Base-by-base conservation (phyloP, 2,888 invertebrate genomes). In the Cacoxenus indagator region DNA sequence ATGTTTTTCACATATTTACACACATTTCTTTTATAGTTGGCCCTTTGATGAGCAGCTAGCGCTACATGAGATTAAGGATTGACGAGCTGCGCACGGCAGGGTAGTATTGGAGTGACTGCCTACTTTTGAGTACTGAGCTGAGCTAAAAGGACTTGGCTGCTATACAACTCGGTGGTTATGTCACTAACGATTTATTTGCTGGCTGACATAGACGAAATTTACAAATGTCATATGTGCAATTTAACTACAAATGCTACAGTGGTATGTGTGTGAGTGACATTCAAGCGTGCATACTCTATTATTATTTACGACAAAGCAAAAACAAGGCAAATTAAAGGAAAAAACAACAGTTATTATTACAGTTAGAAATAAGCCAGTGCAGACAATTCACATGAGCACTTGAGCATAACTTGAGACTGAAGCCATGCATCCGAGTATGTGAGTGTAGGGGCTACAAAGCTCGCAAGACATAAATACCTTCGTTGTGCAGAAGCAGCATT, bases 401-500 rank as follows among this genome's bases (percentile, higher is more conserved):
- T 57, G 62, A 46, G 17, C n/a, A n/a, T n/a, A n/a, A 37, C 37
- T 37, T 8, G 37, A 37, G 37, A 37, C 37, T 37, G 14, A 37
- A 37, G 37, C 37, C 37, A 37, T 37, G 37, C 37, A 37, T 11
- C 37, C 14, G 37, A 37, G 37, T 37, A 8, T 37, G n/a, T n/a
- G 37, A 14, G 8, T 37, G 1, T 37, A 37, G 2, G 37, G 1
- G 14, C 37, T 37, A 11, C 8, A 37, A 37, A 37, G 8, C 9
- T 14, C 37, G 37, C 8, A 37, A 2, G n/a, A n/a, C n/a, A n/a
- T n/a, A 2, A 37, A 76, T 87, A 96, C 96, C 95, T 96, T 96
- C 89, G 95, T 93, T 90, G 95, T 95, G 93, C 96, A 96, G 94
- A 95, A 96, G 93, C 96, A 96, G 94, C 96, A 96, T 92, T 96